phyloP scores from a whole-genome alignment of 2,888 invertebrate species.

The Mamestra brassicae region DNA sequence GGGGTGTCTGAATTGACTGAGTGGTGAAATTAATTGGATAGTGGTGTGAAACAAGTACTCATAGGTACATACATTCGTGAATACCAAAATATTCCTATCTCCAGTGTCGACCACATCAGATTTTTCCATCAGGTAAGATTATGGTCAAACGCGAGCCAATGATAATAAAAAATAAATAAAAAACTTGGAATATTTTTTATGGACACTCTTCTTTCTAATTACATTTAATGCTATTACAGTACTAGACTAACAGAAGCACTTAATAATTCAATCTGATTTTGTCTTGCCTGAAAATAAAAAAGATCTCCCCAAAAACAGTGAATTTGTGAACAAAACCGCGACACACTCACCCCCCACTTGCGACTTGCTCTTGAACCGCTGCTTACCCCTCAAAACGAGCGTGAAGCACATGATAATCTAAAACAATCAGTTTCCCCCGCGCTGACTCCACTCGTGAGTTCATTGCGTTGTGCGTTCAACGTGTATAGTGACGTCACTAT shows the following conservation, averaged over 20 bases:
- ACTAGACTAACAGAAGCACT: too few species aligned
- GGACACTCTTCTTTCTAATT: too few species aligned
- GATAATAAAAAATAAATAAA: too few species aligned
- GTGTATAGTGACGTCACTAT: conserved; percentile 23
- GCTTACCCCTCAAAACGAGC: conserved; percentile 44
- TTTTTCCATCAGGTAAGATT: too few species aligned
- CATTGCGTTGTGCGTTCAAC: conserved; percentile 46
- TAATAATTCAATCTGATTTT: not conserved
- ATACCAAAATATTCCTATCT: too few species aligned
- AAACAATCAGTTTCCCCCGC: conserved; percentile 53
- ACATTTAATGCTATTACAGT: too few species aligned
- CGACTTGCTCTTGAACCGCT: conserved; percentile 19
- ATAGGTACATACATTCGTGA: too few species aligned
- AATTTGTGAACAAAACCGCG: conserved; percentile 27
- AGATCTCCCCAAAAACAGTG: not conserved
- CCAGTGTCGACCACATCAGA: too few species aligned
- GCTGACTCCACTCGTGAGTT: conserved; percentile 63
- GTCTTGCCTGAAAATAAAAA: not conserved
- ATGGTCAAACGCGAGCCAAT: too few species aligned
- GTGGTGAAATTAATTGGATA: not conserved
- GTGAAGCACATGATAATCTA: conserved; percentile 54
- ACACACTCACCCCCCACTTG: conserved; percentile 27
- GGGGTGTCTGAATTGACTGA: not conserved
- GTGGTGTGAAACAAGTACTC: too few species aligned
- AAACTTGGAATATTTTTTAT: too few species aligned